Conservation (phyloP, 2,113 vertebrate species). For the Protobothrops flavoviridis region DNA sequence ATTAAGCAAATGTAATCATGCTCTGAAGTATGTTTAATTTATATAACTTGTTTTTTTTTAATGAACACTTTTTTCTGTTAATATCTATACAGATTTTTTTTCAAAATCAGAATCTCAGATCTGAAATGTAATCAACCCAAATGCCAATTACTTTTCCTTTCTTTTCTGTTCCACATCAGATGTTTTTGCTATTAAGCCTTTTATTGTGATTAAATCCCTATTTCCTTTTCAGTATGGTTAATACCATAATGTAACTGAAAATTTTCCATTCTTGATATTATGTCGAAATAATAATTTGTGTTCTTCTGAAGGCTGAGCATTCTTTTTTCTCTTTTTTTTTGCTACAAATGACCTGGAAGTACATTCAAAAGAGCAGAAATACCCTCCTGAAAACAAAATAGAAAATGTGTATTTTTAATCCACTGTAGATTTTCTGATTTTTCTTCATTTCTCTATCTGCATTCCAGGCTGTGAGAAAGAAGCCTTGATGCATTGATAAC, state of each 20-base stretch:
- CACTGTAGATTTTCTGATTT: constrained; percentile 4
- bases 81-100: background rate
- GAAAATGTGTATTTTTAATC: background rate
- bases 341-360: background rate
- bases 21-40: background rate
- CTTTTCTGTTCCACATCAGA: background rate
- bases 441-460: background rate
- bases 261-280: background rate
- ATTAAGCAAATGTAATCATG: background rate
- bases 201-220: constrained; percentile 2
- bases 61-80: background rate
- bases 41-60: background rate
- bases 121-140: background rate
- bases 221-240: background rate
- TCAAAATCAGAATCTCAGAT: background rate
- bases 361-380: constrained; percentile 15
- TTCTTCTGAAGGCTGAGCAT: constrained; percentile 4
- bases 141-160: background rate
- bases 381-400: constrained; percentile 7
- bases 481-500: background rate
- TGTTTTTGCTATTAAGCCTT: background rate
- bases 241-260: background rate
- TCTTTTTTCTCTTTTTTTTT: background rate
- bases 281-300: background rate
- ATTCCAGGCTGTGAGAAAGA: constrained; percentile 3